A percentile compares a stretch with the other conserved stretches of the same genome.
Conservation (phyloP, 2,888 invertebrate genomes). For the Chrysopilus asiliformis region DNA sequence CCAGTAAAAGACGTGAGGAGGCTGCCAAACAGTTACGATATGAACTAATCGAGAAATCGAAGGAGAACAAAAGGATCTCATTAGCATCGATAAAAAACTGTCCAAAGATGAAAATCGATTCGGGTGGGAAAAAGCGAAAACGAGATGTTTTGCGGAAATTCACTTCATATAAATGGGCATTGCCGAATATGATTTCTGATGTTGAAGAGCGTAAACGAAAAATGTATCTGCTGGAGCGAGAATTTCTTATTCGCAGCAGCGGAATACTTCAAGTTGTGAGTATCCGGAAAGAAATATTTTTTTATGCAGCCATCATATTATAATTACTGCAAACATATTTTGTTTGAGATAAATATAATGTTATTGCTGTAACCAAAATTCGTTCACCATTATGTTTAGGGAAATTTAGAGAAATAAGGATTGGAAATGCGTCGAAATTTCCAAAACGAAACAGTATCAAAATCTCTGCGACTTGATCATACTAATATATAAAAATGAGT, state of each 20-base stretch:
- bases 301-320: too few relatives aligned
- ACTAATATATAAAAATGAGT: too few relatives aligned
- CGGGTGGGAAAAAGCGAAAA: slow-evolving; percentile 19
- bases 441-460: too few relatives aligned
- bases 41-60: slow-evolving; percentile 30
- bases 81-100: slow-evolving; percentile 17
- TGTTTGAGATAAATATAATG: too few relatives aligned
- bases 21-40: slow-evolving; percentile 56
- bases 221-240: slow-evolving; percentile 49
- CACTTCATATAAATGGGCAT: slow-evolving; percentile 46
- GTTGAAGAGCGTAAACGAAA: slow-evolving; percentile 59
- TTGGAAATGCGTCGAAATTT: too few relatives aligned
- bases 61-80: slow-evolving; percentile 22
- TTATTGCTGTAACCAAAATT: slow-evolving; percentile 16
- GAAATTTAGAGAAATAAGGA: too few relatives aligned
- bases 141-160: slow-evolving; percentile 26
- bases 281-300: background rate
- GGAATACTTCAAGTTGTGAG: slow-evolving; percentile 52
- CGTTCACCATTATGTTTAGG: slow-evolving; percentile 17
- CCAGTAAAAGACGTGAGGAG: slow-evolving; percentile 64
- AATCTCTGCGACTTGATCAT: slow-evolving; percentile 23
- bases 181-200: slow-evolving; percentile 35
- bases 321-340: too few relatives aligned
- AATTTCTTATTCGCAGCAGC: slow-evolving; percentile 54
- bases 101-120: slow-evolving; percentile 12